These are phyloP conservation scores for Setipinna tenuifilis DNA, from an alignment of 2,797 vertebrate genomes.

Conservation along the genomic window DNA sequence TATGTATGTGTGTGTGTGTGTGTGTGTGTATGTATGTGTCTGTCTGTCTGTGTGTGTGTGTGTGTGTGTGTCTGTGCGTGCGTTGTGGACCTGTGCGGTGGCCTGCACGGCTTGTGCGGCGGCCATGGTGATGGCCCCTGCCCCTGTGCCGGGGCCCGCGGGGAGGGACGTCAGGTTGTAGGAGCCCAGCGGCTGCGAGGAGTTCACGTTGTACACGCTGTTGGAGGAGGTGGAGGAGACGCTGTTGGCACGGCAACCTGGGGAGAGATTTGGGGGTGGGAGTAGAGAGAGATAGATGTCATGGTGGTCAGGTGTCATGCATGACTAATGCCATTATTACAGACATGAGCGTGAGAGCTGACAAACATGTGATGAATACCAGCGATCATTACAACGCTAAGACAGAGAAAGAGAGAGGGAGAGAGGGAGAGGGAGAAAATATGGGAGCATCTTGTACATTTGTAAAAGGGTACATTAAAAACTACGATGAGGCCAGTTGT, in stretches of 20 bases:
- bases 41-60: no score
- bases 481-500: no score
- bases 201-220: conserved; percentile 90
- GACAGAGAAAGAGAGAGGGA: not conserved
- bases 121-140: conserved; percentile 93
- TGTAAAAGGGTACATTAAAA: no score
- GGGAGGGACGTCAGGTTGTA: conserved; percentile 94
- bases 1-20: no score
- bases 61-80: not conserved
- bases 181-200: conserved; percentile 90
- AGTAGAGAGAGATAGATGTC: not conserved
- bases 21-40: no score
- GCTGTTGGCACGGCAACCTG: conserved; percentile 94
- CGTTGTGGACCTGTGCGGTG: conserved; percentile 87
- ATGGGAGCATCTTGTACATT: not conserved
- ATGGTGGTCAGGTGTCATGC: conserved; percentile 54
- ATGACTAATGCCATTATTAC: conserved; percentile 57
- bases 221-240: conserved; percentile 84
- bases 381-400: not conserved
- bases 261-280: conserved; percentile 47
- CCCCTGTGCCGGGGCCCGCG: conserved; percentile 87
- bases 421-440: not conserved
- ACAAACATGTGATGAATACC: conserved; percentile 48
- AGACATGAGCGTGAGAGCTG: conserved; percentile 51
- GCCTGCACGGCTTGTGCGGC: conserved; percentile 98